Evolutionary conservation across 2,113 vertebrate species (phyloP).

Genomic region (Rhinichthys klamathensis): DNA sequence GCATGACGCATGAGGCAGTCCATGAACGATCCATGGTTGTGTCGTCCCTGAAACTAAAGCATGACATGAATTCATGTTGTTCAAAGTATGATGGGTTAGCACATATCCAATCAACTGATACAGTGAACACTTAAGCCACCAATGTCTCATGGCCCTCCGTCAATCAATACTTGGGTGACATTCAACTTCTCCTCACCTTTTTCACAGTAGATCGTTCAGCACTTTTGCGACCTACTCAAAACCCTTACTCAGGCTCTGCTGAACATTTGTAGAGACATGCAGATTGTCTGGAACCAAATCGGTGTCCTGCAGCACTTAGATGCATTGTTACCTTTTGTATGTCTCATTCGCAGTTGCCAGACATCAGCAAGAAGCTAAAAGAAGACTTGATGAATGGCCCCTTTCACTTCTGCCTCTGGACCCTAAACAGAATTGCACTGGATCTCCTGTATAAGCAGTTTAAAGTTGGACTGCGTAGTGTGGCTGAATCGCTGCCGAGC

Average conservation of each 20-base stretch:
- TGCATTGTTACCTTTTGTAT: conserved; percentile 26
- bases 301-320: conserved; percentile 5
- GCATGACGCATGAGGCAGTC: background rate
- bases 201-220: conserved; percentile 48
- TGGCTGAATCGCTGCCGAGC: conserved; percentile 50
- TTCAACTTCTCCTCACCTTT: conserved; percentile 45
- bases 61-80: background rate
- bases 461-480: conserved; percentile 43
- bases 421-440: conserved; percentile 50
- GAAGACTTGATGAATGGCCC: conserved; percentile 49
- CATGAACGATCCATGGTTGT: background rate
- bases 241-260: conserved; percentile 32
- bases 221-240: conserved; percentile 45
- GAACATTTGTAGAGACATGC: conserved; percentile 33
- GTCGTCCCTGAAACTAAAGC: background rate
- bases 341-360: conserved; percentile 43
- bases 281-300: background rate
- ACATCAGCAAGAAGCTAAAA: conserved; percentile 49
- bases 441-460: conserved; percentile 57
- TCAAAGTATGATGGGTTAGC: background rate
- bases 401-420: conserved; percentile 45
- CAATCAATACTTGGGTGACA: conserved; percentile 57
- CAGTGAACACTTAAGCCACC: conserved; percentile 1
- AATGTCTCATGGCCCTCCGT: background rate
- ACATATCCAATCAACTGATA: conserved; percentile 21